Evolutionary conservation across 2,888 invertebrate species (phyloP), one percentile per base, ranked within the genome.

Genomic region (Lathronympha strigana): DNA sequence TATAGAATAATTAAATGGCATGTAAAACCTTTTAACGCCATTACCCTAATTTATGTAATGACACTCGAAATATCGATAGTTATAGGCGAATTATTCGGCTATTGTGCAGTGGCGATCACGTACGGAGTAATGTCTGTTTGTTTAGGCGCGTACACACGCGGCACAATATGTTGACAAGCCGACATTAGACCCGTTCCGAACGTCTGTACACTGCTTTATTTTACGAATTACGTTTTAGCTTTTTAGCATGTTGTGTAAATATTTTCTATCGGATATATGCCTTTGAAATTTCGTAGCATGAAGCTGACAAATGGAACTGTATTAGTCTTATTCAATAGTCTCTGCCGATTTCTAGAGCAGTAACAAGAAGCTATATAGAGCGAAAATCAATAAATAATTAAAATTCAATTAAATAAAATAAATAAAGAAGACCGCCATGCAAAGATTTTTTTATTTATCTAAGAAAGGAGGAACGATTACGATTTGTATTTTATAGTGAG

Each of bases 71-170:
- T 38, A 28, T 45, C 58, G 40, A 58, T 53, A 51, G 25, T 60
- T 45, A 60, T 13, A 13, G 43, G 36, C 17, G 40, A 40, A 40
- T 63, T 57, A 63, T 57, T 53, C 45, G 19, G 25, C 8, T 43
- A 19, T 31, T 15, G 64, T 64, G 69, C 64, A 71, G 73, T 73
- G 63, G 68, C 67, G 73, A 71, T 77, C 76, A 76, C 75, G 74
- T 72, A 66, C 49, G 72, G 74, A 75, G 77, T 87, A 88, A 89
- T 87, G 84, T 78, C 71, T 88, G 87, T 88, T 88, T 86, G 84
- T 81, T 87, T 88, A 90, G 89, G 88, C 86, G 77, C 72, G 80
- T 81, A 77, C 81, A 80, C 74, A 75, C 72, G 43, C 55, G 58
- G 66, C 72, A 74, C 77, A 77, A 73, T 76, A 73, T 85, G 85